phyloP scores from a whole-genome alignment of 2,888 invertebrate genomes.

The Mythimna albipuncta region DNA sequence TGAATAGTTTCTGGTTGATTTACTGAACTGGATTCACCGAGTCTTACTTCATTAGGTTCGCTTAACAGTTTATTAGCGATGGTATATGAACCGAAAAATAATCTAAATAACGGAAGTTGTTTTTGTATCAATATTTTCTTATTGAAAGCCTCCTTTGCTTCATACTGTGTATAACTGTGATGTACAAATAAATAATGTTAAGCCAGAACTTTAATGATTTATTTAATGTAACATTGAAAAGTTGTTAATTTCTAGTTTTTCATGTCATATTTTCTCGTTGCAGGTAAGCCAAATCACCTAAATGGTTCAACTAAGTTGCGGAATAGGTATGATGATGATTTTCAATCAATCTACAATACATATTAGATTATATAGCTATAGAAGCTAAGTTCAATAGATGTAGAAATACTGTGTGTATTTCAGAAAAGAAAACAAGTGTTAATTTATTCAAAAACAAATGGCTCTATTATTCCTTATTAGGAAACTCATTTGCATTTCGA shows the following conservation, averaged over 20 bases:
- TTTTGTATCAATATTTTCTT: neutral
- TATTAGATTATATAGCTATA: too few relatives aligned
- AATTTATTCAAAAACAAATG: slow-evolving; percentile 13
- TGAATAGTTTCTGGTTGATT: slow-evolving; percentile 27
- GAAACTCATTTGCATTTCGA: slow-evolving; percentile 27
- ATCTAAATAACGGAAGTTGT: neutral
- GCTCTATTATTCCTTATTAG: slow-evolving; percentile 4
- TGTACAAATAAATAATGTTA: neutral
- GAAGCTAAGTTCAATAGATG: too few relatives aligned
- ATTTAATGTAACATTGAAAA: neutral
- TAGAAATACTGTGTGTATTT: neutral
- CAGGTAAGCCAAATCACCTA: slow-evolving; percentile 33
- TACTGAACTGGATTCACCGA: slow-evolving; percentile 6
- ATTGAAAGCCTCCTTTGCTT: neutral
- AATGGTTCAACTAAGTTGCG: neutral
- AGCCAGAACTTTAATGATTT: neutral
- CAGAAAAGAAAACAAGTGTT: slow-evolving; percentile 6
- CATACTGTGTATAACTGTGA: neutral
- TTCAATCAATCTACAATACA: neutral
- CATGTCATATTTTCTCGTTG: slow-evolving; percentile 13
- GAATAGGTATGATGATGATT: slow-evolving; percentile 20
- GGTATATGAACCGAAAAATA: neutral
- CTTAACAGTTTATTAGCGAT: neutral
- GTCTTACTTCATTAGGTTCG: slow-evolving; percentile 11
- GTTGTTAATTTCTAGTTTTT: neutral